Percentiles rank a stretch among this genome's conserved stretches.
These are phyloP conservation scores for Trialeurodes vaporariorum DNA, from an alignment of 1,140 invertebrate genomes.

Conservation along the genomic window DNA sequence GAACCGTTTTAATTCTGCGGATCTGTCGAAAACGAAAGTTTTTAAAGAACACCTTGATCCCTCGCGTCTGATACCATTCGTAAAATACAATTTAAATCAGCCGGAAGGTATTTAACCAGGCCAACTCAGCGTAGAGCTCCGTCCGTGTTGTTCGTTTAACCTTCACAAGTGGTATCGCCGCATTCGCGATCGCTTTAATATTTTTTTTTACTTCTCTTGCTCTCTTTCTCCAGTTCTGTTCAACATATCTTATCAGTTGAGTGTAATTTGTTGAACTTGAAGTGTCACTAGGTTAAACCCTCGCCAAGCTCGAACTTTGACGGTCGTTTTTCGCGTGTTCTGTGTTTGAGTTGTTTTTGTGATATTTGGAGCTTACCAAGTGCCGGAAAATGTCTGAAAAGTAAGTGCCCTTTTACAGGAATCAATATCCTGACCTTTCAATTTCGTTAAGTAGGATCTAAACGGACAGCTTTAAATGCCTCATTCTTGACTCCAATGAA, in stretches of 20 bases:
- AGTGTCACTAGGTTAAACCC: not conserved
- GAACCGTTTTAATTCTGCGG: too few species aligned
- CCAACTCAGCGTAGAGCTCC: too few species aligned
- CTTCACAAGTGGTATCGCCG: not conserved
- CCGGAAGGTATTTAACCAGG: not conserved
- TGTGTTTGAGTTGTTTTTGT: too few species aligned
- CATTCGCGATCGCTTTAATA: not conserved
- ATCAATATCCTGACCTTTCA: too few species aligned
- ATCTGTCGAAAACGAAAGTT: not conserved
- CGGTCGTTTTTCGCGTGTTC: not conserved
- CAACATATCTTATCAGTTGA: not conserved
- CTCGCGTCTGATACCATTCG: not conserved
- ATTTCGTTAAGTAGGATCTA: too few species aligned
- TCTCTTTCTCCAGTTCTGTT: not conserved
- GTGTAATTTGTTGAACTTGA: not conserved
- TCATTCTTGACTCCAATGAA: too few species aligned
- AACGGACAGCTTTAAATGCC: too few species aligned
- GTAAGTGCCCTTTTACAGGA: not conserved
- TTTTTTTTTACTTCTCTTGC: not conserved
- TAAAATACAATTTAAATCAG: not conserved
- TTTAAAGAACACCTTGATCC: not conserved
- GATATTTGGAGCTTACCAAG: not conserved
- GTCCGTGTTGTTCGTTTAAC: not conserved
- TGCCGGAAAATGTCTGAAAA: not conserved
- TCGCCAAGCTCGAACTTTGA: too few species aligned